phyloP scores from a whole-genome alignment of 2,888 invertebrate genomes.

The Tuta absoluta region DNA sequence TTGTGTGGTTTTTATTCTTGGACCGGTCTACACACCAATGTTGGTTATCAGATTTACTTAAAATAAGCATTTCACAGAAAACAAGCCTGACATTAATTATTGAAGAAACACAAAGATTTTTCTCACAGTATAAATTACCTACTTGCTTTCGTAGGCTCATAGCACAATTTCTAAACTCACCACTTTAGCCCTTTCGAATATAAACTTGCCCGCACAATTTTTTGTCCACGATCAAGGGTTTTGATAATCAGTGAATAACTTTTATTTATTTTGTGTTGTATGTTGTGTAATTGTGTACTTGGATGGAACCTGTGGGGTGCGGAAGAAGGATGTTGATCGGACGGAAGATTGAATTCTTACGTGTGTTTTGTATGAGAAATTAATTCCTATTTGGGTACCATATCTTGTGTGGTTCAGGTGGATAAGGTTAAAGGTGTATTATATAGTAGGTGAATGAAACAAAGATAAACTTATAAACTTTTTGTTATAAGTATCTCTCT shows the following conservation, averaged over 20 bases:
- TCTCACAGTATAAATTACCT: too few relatives aligned
- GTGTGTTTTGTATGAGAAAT: conserved; percentile 14
- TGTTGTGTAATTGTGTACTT: conserved; percentile 35
- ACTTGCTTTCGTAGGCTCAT: too few relatives aligned
- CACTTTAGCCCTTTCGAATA: conserved; percentile 35
- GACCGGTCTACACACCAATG: too few relatives aligned
- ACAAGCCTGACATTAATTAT: too few relatives aligned
- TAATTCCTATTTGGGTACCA: conserved; percentile 38
- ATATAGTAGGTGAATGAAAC: neutral
- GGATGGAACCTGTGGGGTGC: conserved; percentile 59
- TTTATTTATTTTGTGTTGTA: conserved; percentile 47
- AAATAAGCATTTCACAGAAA: too few relatives aligned
- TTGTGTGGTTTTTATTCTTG: too few relatives aligned
- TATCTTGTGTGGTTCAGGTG: conserved; percentile 37
- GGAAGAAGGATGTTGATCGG: conserved; percentile 68
- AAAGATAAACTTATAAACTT: too few relatives aligned
- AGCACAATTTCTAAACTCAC: neutral
- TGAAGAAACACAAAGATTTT: too few relatives aligned
- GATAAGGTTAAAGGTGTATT: conserved; percentile 20
- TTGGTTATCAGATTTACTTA: too few relatives aligned
- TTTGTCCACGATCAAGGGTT: conserved; percentile 44
- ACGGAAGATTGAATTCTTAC: conserved; percentile 45
- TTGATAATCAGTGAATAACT: conserved; percentile 61
- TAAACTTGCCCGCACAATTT: conserved; percentile 35
- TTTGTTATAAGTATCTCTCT: too few relatives aligned